phyloP scores from a whole-genome alignment of 2,888 invertebrate species.

The Lycocerus yunnanus region DNA sequence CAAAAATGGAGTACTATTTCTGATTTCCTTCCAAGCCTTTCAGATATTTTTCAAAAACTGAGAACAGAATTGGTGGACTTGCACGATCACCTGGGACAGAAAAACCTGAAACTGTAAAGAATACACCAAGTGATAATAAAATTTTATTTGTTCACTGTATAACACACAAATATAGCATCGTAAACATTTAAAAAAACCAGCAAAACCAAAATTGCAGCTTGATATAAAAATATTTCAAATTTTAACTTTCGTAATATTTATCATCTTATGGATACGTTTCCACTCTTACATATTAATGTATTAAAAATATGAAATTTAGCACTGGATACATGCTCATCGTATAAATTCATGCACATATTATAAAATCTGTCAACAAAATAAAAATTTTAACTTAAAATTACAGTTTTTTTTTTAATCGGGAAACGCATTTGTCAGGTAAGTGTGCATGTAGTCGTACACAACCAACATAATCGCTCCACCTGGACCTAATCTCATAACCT shows the following conservation, averaged over 20 bases:
- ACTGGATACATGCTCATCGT: slow-evolving; percentile 10
- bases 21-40: slow-evolving; percentile 44
- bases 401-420: slow-evolving; percentile 23
- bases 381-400: background rate
- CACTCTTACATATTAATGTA: background rate
- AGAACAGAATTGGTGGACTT: slow-evolving; percentile 50
- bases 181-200: background rate
- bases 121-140: background rate
- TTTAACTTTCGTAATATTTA: background rate
- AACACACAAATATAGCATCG: background rate
- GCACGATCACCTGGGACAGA: slow-evolving; percentile 46
- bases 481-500: slow-evolving; percentile 88
- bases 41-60: slow-evolving; percentile 51
- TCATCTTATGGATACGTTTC: background rate
- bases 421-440: slow-evolving; percentile 66
- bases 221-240: slow-evolving; percentile 2
- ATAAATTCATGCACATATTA: background rate
- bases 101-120: slow-evolving; percentile 11
- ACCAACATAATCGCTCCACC: slow-evolving; percentile 95
- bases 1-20: slow-evolving; percentile 5
- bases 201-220: background rate
- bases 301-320: slow-evolving; percentile 6
- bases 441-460: slow-evolving; percentile 86
- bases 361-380: background rate
- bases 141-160: background rate